Evolutionary conservation across 2,113 vertebrate species (phyloP).

Genomic region (Brachionichthys hirsutus): DNA sequence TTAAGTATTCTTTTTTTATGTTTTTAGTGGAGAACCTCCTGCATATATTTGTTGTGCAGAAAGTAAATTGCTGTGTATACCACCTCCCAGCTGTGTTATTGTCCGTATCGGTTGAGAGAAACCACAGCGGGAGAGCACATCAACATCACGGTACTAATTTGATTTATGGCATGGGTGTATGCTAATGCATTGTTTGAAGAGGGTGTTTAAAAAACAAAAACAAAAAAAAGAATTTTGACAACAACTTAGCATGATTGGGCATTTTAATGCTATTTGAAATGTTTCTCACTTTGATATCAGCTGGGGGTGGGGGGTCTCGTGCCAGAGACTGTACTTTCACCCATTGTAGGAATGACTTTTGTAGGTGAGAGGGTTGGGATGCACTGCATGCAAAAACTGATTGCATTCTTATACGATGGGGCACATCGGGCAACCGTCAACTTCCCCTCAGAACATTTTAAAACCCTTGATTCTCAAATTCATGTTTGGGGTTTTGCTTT

Average conservation of each 20-base stretch:
- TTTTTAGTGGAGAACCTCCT: conserved; percentile 56
- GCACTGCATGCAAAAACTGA: too few species aligned
- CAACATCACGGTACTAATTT: conserved; percentile 52
- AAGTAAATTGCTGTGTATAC: conserved; percentile 47
- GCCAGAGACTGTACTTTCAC: background rate
- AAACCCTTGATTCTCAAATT: conserved; percentile 58
- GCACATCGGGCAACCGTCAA: conserved; percentile 59
- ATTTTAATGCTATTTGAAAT: conserved; percentile 15
- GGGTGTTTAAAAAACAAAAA: conserved; percentile 9
- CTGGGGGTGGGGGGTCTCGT: too few species aligned
- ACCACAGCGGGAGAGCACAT: conserved; percentile 47
- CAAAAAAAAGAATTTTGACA: conserved; percentile 20
- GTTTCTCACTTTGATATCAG: conserved; percentile 5
- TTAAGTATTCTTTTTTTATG: conserved; percentile 48
- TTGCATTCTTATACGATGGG: conserved; percentile 4
- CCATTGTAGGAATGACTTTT: conserved; percentile 45
- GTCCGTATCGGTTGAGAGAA: conserved; percentile 45
- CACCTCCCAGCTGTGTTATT: conserved; percentile 54
- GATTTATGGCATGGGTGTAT: conserved; percentile 49
- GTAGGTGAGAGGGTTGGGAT: conserved; percentile 44
- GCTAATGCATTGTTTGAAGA: conserved; percentile 41
- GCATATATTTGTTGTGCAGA: conserved; percentile 55
- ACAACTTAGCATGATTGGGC: conserved; percentile 30
- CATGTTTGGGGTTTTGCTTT: conserved; percentile 38
- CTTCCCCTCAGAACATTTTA: conserved; percentile 45